Conservation (phyloP, 2,113 vertebrate species). For the Gobius niger region DNA sequence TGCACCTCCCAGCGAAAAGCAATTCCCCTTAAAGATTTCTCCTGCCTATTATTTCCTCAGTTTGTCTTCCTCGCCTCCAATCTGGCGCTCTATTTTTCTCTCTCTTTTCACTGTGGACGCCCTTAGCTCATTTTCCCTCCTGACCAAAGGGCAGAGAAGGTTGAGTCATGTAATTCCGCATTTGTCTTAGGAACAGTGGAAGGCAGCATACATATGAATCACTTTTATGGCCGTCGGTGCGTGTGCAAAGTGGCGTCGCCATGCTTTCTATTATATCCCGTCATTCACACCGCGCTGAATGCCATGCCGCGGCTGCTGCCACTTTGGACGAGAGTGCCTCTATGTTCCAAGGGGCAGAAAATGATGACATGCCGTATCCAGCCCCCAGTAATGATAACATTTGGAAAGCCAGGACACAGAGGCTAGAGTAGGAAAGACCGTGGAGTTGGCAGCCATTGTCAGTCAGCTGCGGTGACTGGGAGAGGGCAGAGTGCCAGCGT, state of each 20-base stretch:
- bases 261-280: conserved; percentile 64
- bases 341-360: conserved; percentile 48
- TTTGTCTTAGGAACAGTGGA: conserved; percentile 60
- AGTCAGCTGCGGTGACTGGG: conserved; percentile 54
- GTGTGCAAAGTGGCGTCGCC: conserved; percentile 40
- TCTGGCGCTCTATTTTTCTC: conserved; percentile 24
- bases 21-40: conserved; percentile 51
- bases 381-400: conserved; percentile 66
- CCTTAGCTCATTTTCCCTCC: conserved; percentile 32
- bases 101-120: conserved; percentile 9
- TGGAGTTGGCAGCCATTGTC: conserved; percentile 59
- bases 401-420: conserved; percentile 52
- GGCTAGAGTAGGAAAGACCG: conserved; percentile 45
- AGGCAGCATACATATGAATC: conserved; percentile 62
- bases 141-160: conserved; percentile 61
- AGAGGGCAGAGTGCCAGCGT: conserved; percentile 47
- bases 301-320: conserved; percentile 38
- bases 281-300: conserved; percentile 63
- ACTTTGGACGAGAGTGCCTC: conserved; percentile 52
- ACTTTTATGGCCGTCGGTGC: conserved; percentile 57
- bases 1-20: conserved; percentile 36
- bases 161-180: conserved; percentile 62
- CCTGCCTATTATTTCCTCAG: conserved; percentile 24
- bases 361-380: conserved; percentile 51
- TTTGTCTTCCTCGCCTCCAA: conserved; percentile 34